A percentile compares a stretch with the other conserved stretches of the same genome.
Evolutionary conservation across 2,888 invertebrate species (phyloP).

Genomic region (Enchytraeus crypticus): DNA sequence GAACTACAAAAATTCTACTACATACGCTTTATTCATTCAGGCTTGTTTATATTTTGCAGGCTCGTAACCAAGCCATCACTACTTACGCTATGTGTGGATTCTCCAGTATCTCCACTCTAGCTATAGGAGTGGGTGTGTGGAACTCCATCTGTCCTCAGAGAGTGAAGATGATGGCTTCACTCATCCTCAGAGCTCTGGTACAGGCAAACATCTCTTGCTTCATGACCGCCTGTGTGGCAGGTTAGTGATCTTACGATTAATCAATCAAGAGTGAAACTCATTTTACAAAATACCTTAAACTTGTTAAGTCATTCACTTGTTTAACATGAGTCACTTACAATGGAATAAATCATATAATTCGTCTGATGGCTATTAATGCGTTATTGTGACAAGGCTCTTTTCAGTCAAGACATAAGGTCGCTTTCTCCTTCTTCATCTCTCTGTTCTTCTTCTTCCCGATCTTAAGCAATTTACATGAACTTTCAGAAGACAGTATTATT

Average conservation of each 20-base stretch:
- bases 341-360: not conserved
- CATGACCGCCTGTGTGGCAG: constrained; percentile 28
- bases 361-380: not conserved
- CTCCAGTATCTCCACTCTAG: constrained; percentile 26
- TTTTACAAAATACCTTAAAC: not conserved
- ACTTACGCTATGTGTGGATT: constrained; percentile 29
- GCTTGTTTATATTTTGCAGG: too few species aligned
- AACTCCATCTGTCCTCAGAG: constrained; percentile 21
- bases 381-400: too few species aligned
- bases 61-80: constrained; percentile 20
- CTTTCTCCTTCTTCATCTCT: too few species aligned
- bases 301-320: not conserved
- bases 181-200: constrained; percentile 21
- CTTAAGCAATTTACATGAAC: too few species aligned
- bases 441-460: too few species aligned
- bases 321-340: not conserved
- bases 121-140: constrained; percentile 27
- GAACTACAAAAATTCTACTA: too few species aligned
- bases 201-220: constrained; percentile 28
- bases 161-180: constrained; percentile 21
- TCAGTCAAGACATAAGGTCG: too few species aligned
- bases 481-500: too few species aligned
- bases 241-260: constrained; percentile 7
- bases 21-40: too few species aligned
- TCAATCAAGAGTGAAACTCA: not conserved